phyloP scores from a whole-genome alignment of 2,797 vertebrate species.

The Cercopithecus petaurista region DNA sequence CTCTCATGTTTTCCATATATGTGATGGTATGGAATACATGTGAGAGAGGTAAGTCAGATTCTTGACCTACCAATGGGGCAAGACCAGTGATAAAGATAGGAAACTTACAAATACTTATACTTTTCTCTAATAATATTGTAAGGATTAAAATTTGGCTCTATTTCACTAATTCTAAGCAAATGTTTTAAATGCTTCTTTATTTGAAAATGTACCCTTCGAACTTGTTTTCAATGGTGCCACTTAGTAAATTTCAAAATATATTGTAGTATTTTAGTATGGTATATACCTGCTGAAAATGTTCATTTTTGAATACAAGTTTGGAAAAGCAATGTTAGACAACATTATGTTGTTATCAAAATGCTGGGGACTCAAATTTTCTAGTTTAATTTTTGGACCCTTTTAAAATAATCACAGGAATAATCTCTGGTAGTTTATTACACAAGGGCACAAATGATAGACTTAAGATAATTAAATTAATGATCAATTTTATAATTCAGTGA shows the following conservation, averaged over 20 bases:
- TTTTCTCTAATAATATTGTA: background rate
- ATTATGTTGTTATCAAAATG: background rate
- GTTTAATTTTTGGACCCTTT: background rate
- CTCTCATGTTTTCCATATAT: background rate
- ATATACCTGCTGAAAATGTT: background rate
- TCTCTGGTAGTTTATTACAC: background rate
- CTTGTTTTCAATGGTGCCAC: background rate
- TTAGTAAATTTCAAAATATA: background rate
- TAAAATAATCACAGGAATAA: slow-evolving; percentile 33
- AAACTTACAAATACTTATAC: background rate
- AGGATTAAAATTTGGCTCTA: background rate
- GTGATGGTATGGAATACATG: background rate
- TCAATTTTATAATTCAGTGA: background rate
- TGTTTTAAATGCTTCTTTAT: background rate
- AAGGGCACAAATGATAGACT: background rate
- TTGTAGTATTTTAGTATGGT: background rate
- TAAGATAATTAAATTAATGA: background rate
- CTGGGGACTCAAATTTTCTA: background rate
- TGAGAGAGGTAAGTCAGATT: no score
- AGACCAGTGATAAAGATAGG: background rate
- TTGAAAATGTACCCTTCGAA: background rate
- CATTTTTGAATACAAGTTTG: slow-evolving; percentile 1
- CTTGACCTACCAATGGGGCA: background rate
- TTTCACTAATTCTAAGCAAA: background rate
- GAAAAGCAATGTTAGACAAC: background rate